Base-by-base conservation (phyloP, 2,113 vertebrate species). In the Hiodon tergisus region DNA sequence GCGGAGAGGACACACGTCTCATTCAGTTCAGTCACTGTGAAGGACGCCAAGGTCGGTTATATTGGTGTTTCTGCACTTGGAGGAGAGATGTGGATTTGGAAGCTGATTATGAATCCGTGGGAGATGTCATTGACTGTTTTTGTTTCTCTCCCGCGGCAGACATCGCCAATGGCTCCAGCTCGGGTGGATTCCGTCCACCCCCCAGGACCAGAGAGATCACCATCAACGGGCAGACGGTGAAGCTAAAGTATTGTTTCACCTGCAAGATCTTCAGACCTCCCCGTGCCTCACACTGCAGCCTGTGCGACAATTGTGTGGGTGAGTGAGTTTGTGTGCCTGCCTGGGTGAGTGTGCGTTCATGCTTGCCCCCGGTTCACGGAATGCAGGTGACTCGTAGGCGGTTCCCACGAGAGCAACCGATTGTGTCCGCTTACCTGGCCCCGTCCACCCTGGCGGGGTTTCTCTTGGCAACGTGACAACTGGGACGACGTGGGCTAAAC, bases 251-350 rank as follows among this genome's bases (percentile, higher is more conserved):
- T 72, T 98, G 96, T 91, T 98, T 98, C 88, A 98, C 96, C 87
- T 98, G 96, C 90, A 98, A 98, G 89, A 97, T 98, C 88, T 98
- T 98, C 90, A 94, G 96, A 83, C 96, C 96, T 31, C 96, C 96
- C 59, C 94, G 96, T 81, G 95, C 96, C 89, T 98, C 96, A 78
- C 96, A 98, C 85, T 98, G 96, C 88, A 98, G 96, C 91, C 94
- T 98, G 85, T 98, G 96, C 83, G 96, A 98, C 92, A 98, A 98
- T 92, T 98, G 96, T 88, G 96, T 98, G 90, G 96, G 96, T 98
- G 87, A 96, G 93, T 91, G 86, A 48, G 47, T 51, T 17, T 31
- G 17, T 81, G 51, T 65, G 67, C 11, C 5, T 50, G 1, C 60
- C 13, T 55, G 31, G 31, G 46, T 58, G 31, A 0, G 16, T 47